phyloP scores from a whole-genome alignment of 37 sponge, comb jelly and placozoan genomes.

The Cladorhizidae sp. region DNA sequence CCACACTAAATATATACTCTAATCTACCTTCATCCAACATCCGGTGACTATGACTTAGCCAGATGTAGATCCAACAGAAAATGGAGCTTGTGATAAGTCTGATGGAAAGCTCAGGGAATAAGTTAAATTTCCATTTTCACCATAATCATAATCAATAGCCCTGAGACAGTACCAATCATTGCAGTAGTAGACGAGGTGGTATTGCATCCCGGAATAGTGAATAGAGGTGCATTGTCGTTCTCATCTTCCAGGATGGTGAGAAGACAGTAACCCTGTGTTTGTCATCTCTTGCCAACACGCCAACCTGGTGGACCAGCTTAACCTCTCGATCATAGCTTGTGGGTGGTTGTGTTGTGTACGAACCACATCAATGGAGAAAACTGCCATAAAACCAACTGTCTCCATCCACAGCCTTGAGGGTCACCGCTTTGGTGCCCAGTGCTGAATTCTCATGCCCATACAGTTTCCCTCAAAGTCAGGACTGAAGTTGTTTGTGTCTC shows the following conservation, averaged over 20 bases:
- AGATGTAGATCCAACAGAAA: constrained; percentile 24
- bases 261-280: constrained; percentile 56
- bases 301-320: constrained; percentile 11
- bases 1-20: constrained; percentile 18
- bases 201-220: constrained; percentile 18
- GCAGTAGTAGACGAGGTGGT: background rate
- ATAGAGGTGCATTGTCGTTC: constrained; percentile 68
- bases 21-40: background rate
- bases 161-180: constrained; percentile 10
- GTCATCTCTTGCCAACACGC: constrained; percentile 60
- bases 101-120: constrained; percentile 21
- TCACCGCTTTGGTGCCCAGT: constrained; percentile 37
- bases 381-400: constrained; percentile 36
- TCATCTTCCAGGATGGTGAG: constrained; percentile 51
- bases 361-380: constrained; percentile 40
- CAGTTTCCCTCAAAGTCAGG: constrained; percentile 31
- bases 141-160: constrained; percentile 55
- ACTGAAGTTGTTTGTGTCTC: constrained; percentile 25
- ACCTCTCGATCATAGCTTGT: constrained; percentile 60
- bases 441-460: constrained; percentile 43
- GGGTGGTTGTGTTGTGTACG: constrained; percentile 18
- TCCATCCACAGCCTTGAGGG: constrained; percentile 45
- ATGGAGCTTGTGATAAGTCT: background rate
- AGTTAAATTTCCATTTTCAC: constrained; percentile 14
- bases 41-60: constrained; percentile 42